These are phyloP conservation scores for Doryteuthis pealeii DNA, from an alignment of 1,140 invertebrate genomes.

Conservation along the genomic window DNA sequence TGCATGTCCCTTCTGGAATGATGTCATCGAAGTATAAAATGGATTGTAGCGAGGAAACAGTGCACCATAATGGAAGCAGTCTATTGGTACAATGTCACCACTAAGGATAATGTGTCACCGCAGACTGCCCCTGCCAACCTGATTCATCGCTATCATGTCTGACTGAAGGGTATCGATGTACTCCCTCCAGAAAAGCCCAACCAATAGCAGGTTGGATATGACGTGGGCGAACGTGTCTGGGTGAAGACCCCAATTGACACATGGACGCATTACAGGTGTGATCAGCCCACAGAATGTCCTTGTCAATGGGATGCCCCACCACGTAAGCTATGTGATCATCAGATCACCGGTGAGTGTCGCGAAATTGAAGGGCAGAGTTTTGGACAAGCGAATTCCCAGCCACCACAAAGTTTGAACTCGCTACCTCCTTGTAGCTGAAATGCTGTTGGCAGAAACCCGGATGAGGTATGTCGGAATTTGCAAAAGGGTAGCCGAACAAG, in stretches of 20 bases:
- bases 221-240: neutral
- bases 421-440: no score
- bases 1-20: neutral
- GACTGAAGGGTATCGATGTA: neutral
- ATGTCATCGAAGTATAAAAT: neutral
- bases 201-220: neutral
- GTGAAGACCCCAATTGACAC: neutral
- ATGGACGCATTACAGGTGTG: neutral
- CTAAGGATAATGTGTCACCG: neutral
- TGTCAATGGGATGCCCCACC: no score
- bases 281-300: no score
- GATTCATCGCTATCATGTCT: neutral
- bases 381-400: no score
- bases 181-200: neutral
- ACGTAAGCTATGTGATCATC: no score
- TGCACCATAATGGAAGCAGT: neutral
- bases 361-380: no score
- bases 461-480: no score
- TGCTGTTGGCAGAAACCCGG: no score
- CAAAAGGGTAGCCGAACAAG: no score
- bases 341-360: no score
- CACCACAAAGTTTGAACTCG: no score
- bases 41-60: neutral
- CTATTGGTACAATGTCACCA: neutral
- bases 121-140: neutral